Evolutionary conservation across 2,888 invertebrate species (phyloP), one percentile per base, ranked within the genome.

Genomic region (Netelia inedita): DNA sequence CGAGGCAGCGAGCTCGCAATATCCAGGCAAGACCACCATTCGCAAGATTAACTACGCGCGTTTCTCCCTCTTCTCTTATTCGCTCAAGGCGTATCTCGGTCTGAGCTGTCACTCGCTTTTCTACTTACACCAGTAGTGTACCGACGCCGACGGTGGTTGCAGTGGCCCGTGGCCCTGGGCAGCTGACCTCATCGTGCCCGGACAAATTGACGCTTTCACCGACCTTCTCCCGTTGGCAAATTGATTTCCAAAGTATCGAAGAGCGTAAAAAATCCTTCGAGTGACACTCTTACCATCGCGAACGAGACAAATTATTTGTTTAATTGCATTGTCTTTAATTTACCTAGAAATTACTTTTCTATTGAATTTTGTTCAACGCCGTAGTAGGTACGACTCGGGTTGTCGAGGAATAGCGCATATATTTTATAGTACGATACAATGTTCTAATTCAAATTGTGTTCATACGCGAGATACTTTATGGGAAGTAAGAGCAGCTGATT

Each of bases 1-100:
- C 50, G 59, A 55, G 71, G 63, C 50, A 72, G 57, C 75, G 28
- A 72, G 53, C 43, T 72, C 43, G 46, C 76, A 76, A 82, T 72
- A 82, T 76, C 72, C 76, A 76, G 69, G 43, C 46, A 14, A 59
- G 72, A 73, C 59, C 71, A 35, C 57, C 65, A 71, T 72, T 82
- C 71, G 65, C 71, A 76, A 76, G 75, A 82, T 82, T 82, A 82
- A 82, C 76, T 76, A 76, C 82, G 57, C 65, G 71, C 76, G 57
- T 76, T 72, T 55, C 76, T 65, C 72, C 46, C 43, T 16, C 28
- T 53, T 53, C 50, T 14, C 35, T 68, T 57, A 19, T 63, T n/a
- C 63, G 35, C 41, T 65, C 19, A 28, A 65, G 19, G 73, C n/a
- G 28, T 50, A 46, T 55, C 65, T 65, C 46, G 72, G 76, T 73